These are phyloP conservation scores for Podarcis muralis DNA, from an alignment of 2,113 vertebrate genomes.

Conservation along the genomic window DNA sequence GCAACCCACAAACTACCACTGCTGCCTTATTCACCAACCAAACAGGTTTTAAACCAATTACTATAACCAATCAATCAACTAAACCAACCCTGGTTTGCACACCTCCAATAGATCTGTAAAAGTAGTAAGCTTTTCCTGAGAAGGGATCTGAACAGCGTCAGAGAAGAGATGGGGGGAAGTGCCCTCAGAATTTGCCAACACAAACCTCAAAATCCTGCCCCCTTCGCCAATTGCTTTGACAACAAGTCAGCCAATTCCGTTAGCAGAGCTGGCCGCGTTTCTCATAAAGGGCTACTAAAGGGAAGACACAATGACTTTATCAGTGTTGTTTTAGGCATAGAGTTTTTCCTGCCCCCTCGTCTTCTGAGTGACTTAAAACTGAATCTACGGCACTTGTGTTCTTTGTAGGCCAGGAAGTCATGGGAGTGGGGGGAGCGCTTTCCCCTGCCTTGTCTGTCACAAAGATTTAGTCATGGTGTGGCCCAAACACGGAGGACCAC, in stretches of 20 bases:
- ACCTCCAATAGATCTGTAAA: no score
- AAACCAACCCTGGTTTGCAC: neutral
- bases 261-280: constrained; percentile 59
- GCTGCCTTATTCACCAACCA: neutral
- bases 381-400: neutral
- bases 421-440: neutral
- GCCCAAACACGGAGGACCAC: neutral
- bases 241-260: constrained; percentile 56
- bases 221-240: constrained; percentile 41
- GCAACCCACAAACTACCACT: no score
- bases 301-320: constrained; percentile 52
- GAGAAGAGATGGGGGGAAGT: constrained; percentile 30
- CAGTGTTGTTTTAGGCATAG: constrained; percentile 69
- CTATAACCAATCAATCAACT: neutral
- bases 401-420: neutral
- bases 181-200: constrained; percentile 53
- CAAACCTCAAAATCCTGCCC: constrained; percentile 16
- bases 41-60: neutral
- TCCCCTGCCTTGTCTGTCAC: neutral
- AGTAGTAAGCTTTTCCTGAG: neutral
- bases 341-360: constrained; percentile 51
- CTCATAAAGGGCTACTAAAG: constrained; percentile 54
- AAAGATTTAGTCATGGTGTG: neutral
- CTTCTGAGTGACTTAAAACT: constrained; percentile 15
- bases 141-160: neutral